Conservation (phyloP, 2,797 vertebrate genomes). For the Alectoris magna region DNA sequence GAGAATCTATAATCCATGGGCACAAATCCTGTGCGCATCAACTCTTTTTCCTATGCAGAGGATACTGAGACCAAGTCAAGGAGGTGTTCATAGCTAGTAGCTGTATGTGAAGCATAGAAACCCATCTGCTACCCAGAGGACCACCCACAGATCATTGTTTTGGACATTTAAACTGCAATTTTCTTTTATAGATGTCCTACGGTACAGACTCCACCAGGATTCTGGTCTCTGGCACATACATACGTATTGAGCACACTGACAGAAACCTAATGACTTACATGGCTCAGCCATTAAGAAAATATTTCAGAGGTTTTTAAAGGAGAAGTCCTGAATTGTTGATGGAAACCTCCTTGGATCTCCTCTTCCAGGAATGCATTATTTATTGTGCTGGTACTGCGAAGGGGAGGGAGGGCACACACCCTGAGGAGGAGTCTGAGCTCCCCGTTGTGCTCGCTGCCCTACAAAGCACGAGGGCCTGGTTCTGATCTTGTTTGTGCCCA, state of each 20-base stretch:
- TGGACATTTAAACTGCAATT: conserved; percentile 61
- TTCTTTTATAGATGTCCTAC: conserved; percentile 66
- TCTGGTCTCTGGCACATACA: conserved; percentile 71
- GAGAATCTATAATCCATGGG: not conserved
- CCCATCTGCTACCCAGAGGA: conserved; percentile 61
- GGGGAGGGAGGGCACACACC: not conserved
- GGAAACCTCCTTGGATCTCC: conserved; percentile 54
- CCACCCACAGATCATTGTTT: conserved; percentile 74
- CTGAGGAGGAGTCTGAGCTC: conserved; percentile 28
- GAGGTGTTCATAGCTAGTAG: conserved; percentile 44
- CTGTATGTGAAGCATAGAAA: conserved; percentile 52
- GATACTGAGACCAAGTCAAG: conserved; percentile 8
- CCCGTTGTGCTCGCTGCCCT: not conserved
- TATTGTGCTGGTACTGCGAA: conserved; percentile 57
- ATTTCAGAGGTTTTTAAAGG: conserved; percentile 61
- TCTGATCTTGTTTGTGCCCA: not conserved
- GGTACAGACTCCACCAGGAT: conserved; percentile 65
- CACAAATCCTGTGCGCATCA: not conserved
- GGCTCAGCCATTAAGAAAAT: conserved; percentile 52
- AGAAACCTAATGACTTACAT: conserved; percentile 64
- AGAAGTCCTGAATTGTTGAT: conserved; percentile 51
- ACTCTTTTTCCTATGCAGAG: not conserved
- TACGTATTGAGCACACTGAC: conserved; percentile 60
- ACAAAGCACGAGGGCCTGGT: not conserved
- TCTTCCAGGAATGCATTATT: conserved; percentile 54